Evolutionary conservation across 2,113 vertebrate species (phyloP).

Genomic region (Vulpes lagopus): DNA sequence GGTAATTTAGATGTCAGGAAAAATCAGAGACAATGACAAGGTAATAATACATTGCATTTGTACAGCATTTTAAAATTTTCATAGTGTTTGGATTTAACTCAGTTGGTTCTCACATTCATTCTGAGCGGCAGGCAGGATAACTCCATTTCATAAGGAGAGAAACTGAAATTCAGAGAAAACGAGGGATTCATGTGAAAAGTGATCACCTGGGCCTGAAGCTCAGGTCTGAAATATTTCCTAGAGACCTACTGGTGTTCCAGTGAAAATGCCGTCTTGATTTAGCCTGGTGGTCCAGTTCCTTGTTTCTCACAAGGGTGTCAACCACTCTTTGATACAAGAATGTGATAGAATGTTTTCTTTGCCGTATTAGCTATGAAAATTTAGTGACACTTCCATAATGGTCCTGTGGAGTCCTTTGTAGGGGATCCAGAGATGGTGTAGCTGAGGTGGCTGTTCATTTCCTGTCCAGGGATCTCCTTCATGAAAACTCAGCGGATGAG

Average conservation of each 20-base stretch:
- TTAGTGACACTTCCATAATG: neutral
- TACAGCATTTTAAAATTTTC: neutral
- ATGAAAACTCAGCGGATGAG: fast-evolving
- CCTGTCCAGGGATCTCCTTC: neutral
- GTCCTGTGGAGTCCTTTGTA: fast-evolving
- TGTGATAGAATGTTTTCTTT: neutral
- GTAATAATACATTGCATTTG: neutral
- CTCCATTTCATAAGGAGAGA: neutral
- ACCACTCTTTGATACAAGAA: neutral
- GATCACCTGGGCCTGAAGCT: neutral
- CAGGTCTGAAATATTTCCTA: neutral
- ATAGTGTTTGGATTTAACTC: neutral
- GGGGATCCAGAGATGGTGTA: neutral
- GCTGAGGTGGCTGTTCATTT: too few species aligned
- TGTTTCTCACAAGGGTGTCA: neutral
- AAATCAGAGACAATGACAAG: neutral
- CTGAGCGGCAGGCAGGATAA: neutral
- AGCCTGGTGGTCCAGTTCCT: fast-evolving
- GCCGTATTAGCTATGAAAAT: neutral
- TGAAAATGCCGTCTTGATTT: fast-evolving
- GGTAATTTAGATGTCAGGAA: neutral
- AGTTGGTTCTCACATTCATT: neutral
- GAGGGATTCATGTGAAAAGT: neutral
- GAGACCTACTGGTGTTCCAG: neutral
- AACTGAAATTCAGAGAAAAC: neutral